Conservation (phyloP, 1,140 invertebrate species). For the Dolichoris vasculosae region DNA sequence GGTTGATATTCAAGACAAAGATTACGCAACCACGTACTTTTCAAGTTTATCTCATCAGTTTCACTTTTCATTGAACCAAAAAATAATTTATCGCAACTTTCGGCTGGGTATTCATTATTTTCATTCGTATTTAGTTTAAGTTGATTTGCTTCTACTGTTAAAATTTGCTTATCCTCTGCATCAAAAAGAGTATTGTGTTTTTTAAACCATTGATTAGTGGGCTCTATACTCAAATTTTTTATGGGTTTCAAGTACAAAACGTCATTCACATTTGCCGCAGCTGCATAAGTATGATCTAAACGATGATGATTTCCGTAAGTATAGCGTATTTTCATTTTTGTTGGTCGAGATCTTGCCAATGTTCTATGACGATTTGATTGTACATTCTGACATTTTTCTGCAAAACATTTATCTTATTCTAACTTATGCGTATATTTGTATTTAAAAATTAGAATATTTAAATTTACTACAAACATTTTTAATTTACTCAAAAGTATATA, state of each 20-base stretch:
- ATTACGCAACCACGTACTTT: slow-evolving; percentile 37
- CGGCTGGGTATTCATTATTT: background rate
- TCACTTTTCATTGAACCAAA: slow-evolving; percentile 3
- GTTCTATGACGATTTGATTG: background rate
- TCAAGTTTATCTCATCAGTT: slow-evolving; percentile 22
- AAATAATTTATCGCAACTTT: background rate
- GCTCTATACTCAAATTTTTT: background rate
- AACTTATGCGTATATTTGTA: background rate
- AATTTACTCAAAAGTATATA: too few relatives aligned
- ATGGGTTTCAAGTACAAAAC: background rate
- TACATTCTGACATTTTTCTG: slow-evolving; percentile 31
- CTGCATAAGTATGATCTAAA: slow-evolving; percentile 49
- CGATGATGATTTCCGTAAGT: slow-evolving; percentile 43
- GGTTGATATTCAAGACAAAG: slow-evolving; percentile 44
- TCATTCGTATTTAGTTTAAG: background rate
- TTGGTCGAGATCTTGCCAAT: slow-evolving; percentile 12
- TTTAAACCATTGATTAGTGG: background rate
- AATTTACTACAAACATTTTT: background rate
- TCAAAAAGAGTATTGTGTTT: background rate
- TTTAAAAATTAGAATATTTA: background rate
- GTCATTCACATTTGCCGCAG: slow-evolving; percentile 29
- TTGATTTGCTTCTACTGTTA: background rate
- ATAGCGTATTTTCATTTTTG: slow-evolving; percentile 23
- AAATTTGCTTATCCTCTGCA: background rate
- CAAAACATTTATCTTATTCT: background rate